These are phyloP conservation scores for Plagodis pulveraria DNA, from an alignment of 2,888 invertebrate species.

Conservation along the genomic window DNA sequence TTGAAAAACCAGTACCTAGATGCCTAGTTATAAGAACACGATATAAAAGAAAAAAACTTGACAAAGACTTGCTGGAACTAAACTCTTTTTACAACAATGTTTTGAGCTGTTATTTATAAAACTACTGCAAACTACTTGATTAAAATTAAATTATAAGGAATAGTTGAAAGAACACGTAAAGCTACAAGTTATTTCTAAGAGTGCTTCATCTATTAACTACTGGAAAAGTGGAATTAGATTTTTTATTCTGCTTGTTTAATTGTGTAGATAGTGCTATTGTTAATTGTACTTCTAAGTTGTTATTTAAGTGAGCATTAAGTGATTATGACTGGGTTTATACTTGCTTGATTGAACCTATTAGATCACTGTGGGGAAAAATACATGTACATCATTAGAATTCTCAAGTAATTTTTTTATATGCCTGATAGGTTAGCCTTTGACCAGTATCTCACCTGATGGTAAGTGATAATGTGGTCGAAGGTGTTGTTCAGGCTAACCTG, in stretches of 20 bases:
- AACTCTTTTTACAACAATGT: slow-evolving; percentile 1
- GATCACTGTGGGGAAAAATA: slow-evolving; percentile 20
- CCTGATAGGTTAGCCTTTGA: too few species aligned
- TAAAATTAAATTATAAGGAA: slow-evolving; percentile 13
- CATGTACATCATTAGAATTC: slow-evolving; percentile 14
- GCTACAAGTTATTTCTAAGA: slow-evolving; percentile 3
- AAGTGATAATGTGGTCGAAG: too few species aligned
- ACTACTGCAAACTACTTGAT: background rate
- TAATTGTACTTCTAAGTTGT: background rate
- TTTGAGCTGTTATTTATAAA: background rate
- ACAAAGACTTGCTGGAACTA: slow-evolving; percentile 2
- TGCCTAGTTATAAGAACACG: too few species aligned
- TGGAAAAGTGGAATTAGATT: slow-evolving; percentile 1
- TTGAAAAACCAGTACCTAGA: too few species aligned
- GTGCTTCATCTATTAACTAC: slow-evolving; percentile 10
- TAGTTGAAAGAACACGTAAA: slow-evolving; percentile 4
- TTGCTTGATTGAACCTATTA: slow-evolving; percentile 21
- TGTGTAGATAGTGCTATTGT: slow-evolving; percentile 1
- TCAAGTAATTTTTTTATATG: too few species aligned
- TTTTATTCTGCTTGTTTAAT: background rate
- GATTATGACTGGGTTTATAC: slow-evolving; percentile 2
- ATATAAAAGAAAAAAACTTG: too few species aligned
- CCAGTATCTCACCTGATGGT: too few species aligned
- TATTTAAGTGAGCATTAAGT: background rate
- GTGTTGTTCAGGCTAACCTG: too few species aligned